A percentile compares a stretch with the other conserved stretches of the same genome.
These are phyloP conservation scores for Centroberyx gerrardi DNA, from an alignment of 2,797 vertebrate genomes.

Conservation along the genomic window DNA sequence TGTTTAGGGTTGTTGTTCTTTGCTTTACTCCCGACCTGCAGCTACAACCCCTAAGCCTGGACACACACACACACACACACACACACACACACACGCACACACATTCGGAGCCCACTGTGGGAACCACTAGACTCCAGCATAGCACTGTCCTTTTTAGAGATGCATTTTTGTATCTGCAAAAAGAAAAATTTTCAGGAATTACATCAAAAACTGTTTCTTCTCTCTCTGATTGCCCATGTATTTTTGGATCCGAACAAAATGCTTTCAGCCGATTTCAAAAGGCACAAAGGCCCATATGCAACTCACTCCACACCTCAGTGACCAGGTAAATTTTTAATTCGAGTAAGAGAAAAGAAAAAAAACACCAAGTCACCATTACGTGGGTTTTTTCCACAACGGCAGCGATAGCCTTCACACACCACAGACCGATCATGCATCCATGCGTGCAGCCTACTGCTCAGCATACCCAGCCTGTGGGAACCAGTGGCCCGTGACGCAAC, in stretches of 20 bases:
- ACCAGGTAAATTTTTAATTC: not conserved
- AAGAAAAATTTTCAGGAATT: constrained; percentile 4
- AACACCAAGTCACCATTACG: not conserved
- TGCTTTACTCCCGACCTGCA: constrained; percentile 73
- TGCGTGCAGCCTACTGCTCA: constrained; percentile 1
- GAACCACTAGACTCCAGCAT: constrained; percentile 44
- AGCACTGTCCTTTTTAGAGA: constrained; percentile 24
- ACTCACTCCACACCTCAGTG: not conserved
- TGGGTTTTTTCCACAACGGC: constrained; percentile 10
- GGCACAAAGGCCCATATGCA: not conserved
- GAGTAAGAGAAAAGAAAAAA: not conserved
- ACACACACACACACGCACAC: constrained; percentile 30
- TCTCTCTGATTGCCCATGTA: too few relatives aligned
- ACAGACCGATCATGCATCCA: constrained; percentile 40
- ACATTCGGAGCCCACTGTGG: constrained; percentile 48
- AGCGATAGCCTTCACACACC: constrained; percentile 8
- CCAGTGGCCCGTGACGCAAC: constrained; percentile 51
- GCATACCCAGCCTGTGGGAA: constrained; percentile 39
- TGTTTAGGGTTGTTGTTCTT: constrained; percentile 84
- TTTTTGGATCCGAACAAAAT: too few relatives aligned
- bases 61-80: constrained; percentile 55
- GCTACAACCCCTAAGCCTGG: constrained; percentile 68
- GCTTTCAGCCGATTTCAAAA: not conserved
- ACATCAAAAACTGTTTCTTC: not conserved
- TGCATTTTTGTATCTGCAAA: not conserved